Evolutionary conservation across 2,888 invertebrate genomes (phyloP).

Genomic region (Diaphora mendica): DNA sequence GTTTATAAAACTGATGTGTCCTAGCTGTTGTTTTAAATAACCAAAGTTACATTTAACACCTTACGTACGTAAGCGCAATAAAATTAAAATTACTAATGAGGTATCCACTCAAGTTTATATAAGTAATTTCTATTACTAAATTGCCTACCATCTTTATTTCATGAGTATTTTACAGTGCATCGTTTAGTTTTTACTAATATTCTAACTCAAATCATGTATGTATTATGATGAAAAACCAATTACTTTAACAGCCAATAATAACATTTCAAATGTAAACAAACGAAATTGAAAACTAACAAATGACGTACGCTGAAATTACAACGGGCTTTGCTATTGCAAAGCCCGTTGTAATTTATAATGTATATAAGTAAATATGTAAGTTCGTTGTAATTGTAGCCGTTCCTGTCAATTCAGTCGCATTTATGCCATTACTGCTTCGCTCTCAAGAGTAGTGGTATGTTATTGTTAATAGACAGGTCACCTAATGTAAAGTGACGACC

Average conservation of each 20-base stretch:
- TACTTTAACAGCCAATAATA: not conserved
- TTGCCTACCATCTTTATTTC: not conserved
- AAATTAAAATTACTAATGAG: too few species aligned
- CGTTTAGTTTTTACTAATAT: not conserved
- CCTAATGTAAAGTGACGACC: not conserved
- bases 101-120: not conserved
- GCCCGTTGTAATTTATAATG: too few species aligned
- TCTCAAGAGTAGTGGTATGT: not conserved
- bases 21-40: too few species aligned
- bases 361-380: too few species aligned
- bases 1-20: too few species aligned
- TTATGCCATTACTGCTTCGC: not conserved
- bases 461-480: not conserved
- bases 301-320: constrained; percentile 1
- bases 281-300: not conserved
- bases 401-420: not conserved
- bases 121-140: not conserved
- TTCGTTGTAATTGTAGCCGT: too few species aligned
- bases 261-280: not conserved
- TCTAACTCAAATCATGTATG: not conserved
- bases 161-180: not conserved
- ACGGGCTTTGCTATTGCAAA: not conserved
- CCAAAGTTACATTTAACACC: too few species aligned
- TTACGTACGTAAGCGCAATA: too few species aligned
- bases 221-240: not conserved